phyloP scores from a whole-genome alignment of 2,888 invertebrate species.

The Drosophila merina region DNA sequence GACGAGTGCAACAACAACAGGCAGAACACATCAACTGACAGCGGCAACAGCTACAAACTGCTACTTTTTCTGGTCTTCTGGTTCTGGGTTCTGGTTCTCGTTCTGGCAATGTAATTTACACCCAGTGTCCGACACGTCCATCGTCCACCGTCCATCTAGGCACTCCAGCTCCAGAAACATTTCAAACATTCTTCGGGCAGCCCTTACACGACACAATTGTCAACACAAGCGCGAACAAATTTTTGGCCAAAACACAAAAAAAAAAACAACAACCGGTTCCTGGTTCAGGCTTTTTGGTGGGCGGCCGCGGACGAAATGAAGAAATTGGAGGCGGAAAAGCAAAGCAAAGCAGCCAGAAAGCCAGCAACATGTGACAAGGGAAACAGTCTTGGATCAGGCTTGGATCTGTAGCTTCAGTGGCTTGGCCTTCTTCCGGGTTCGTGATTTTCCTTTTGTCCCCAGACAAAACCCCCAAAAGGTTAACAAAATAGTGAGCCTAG shows the following conservation, averaged over 20 bases:
- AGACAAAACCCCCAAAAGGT: not conserved
- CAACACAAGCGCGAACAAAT: constrained; percentile 78
- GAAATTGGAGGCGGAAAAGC: constrained; percentile 63
- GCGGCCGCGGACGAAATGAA: constrained; percentile 67
- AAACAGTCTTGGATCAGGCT: constrained; percentile 28
- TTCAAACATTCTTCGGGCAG: constrained; percentile 62
- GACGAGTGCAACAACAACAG: constrained; percentile 66
- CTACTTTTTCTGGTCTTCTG: constrained; percentile 25
- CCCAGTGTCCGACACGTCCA: constrained; percentile 29
- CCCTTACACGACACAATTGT: constrained; percentile 77
- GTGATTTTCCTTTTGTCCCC: constrained; percentile 80
- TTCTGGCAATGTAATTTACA: constrained; percentile 72
- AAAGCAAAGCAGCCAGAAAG: constrained; percentile 20
- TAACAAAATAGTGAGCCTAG: too few relatives aligned
- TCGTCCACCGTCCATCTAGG: not conserved
- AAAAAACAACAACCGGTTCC: constrained; percentile 58
- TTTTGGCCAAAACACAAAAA: constrained; percentile 40
- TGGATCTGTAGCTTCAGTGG: constrained; percentile 15
- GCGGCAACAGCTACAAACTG: constrained; percentile 39
- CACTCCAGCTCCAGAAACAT: constrained; percentile 50
- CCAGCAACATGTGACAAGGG: constrained; percentile 57
- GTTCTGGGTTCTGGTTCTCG: constrained; percentile 19
- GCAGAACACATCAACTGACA: constrained; percentile 39
- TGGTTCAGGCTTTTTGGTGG: constrained; percentile 60
- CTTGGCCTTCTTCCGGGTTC: constrained; percentile 81